Evolutionary conservation across 2,888 invertebrate genomes (phyloP).

Genomic region (Meliscaeva auricollis): DNA sequence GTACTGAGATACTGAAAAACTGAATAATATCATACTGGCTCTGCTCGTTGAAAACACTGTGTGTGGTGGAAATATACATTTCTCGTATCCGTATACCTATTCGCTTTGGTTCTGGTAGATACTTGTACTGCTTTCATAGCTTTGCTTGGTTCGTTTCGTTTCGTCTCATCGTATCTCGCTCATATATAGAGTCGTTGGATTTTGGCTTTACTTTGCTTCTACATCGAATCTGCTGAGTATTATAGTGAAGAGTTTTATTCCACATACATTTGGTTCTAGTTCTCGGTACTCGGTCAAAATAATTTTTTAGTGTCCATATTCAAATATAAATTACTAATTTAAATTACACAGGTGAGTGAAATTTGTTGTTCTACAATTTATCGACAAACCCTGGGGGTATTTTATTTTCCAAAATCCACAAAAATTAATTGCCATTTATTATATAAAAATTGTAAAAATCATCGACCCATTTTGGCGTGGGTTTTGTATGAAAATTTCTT

Average conservation of each 20-base stretch:
- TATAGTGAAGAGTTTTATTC: constrained; percentile 74
- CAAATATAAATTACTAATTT: constrained; percentile 76
- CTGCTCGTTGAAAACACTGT: constrained; percentile 46
- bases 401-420: constrained; percentile 78
- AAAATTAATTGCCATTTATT: constrained; percentile 78
- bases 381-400: constrained; percentile 77
- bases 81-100: constrained; percentile 21
- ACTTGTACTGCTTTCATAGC: constrained; percentile 55
- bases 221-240: constrained; percentile 56
- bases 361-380: constrained; percentile 77
- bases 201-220: constrained; percentile 60
- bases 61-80: constrained; percentile 58
- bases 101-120: constrained; percentile 38
- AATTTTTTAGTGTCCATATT: constrained; percentile 76
- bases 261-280: constrained; percentile 54
- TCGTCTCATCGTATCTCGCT: background rate
- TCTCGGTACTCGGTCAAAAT: constrained; percentile 71
- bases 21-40: background rate
- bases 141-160: constrained; percentile 28
- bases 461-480: constrained; percentile 78
- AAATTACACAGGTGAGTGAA: constrained; percentile 78
- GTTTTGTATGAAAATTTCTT: constrained; percentile 71
- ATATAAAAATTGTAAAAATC: constrained; percentile 77
- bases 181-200: constrained; percentile 1
- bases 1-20: background rate